Evolutionary conservation across 2,113 vertebrate species (phyloP).

Genomic region (Mormyrus iriodes): DNA sequence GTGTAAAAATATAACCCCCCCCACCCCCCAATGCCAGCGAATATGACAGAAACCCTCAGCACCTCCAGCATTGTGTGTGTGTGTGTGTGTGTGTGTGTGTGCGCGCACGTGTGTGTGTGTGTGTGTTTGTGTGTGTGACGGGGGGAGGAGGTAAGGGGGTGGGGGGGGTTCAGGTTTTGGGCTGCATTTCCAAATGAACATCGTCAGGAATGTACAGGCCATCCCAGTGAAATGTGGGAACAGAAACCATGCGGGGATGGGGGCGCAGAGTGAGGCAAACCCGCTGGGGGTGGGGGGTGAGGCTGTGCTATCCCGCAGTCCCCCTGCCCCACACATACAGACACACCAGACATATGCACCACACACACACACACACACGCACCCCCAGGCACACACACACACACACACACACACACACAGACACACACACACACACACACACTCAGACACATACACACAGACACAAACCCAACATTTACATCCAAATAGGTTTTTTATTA

Average conservation of each 20-base stretch:
- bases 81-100: background rate
- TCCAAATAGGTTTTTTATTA: constrained; percentile 15
- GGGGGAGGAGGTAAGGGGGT: background rate
- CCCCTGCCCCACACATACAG: background rate
- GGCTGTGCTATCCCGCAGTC: background rate
- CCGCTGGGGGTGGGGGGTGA: no score
- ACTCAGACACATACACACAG: background rate
- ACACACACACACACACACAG: background rate
- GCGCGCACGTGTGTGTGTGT: background rate
- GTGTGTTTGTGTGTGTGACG: background rate
- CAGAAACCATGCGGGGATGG: background rate
- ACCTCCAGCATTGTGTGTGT: background rate
- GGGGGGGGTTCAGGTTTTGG: background rate
- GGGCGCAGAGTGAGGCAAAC: background rate
- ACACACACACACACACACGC: background rate
- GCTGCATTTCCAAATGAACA: background rate
- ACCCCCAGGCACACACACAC: no score
- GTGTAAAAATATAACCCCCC: background rate
- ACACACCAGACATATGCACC: background rate
- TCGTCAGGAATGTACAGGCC: background rate
- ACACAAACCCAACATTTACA: background rate
- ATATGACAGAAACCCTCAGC: background rate
- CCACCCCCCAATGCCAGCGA: background rate
- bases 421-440: background rate
- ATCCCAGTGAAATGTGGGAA: background rate